Evolutionary conservation across 2,797 vertebrate species (phyloP), one percentile per base, ranked within the genome.

Genomic region (Euphonia xanthogaster): DNA sequence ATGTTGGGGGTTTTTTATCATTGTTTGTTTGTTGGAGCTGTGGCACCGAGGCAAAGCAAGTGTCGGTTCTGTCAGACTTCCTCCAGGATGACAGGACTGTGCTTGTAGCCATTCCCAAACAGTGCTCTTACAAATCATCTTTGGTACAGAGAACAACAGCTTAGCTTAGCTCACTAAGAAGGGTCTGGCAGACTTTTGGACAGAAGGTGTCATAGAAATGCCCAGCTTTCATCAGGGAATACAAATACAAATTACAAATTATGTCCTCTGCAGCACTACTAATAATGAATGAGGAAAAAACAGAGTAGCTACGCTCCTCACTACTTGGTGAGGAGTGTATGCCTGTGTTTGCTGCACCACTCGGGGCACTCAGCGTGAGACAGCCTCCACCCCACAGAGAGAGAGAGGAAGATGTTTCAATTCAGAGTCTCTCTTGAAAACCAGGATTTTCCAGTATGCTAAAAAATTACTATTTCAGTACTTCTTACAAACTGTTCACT

Each of bases 301-400:
- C 0, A 45, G 0, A 45, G 22, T 20, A 40, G 33, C 15, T 51
- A 3, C 3, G 1, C 5, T 51, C 8, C 31, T 78, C 20, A 7
- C 5, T 50, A 3, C 40, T 28, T 31, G 14, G 35, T 27, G 42
- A 25, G 5, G 20, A 73, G 7, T 33, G 10, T 25, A 4, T 15
- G 18, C 16, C 24, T 23, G 5, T 12, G 9, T n/a, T 6, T 16
- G 37, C 66, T 40, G 67, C 24, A 1, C 8, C 10, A 7, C 9
- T 76, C 42, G 25, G n/a, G 45, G 53, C 89, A 1, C 33, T 75
- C 1, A 0, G 6, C 4, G 3, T 79, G 37, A 44, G 16, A 12
- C 20, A 42, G 31, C 13, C 30, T 70, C 22, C 39, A 31, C 7
- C 37, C 44, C 33, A 25, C 9, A 1, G 2, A 18, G 40, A 33